These are phyloP conservation scores for Adelges cooleyi DNA, from an alignment of 1,140 invertebrate genomes.

Conservation along the genomic window DNA sequence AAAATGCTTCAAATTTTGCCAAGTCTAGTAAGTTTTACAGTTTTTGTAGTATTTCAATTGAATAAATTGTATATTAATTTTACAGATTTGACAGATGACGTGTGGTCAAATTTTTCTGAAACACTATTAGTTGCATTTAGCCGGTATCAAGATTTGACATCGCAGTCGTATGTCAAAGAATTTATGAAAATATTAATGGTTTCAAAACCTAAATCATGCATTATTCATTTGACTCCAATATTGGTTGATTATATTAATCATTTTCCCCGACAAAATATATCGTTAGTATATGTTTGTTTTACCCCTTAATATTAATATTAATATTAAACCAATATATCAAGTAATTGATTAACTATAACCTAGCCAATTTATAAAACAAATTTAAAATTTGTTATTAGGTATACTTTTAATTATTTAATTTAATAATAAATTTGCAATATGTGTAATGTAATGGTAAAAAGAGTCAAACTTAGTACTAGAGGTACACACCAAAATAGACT, in stretches of 20 bases:
- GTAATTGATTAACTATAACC: too few species aligned
- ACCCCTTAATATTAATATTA: neutral
- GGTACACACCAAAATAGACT: too few species aligned
- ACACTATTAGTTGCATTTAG: neutral
- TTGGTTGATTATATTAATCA: neutral
- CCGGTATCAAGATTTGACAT: conserved; percentile 13
- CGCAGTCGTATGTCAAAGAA: conserved; percentile 19
- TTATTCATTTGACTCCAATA: conserved; percentile 11
- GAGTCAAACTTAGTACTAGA: too few species aligned
- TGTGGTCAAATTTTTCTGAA: neutral
- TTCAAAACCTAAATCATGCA: neutral
- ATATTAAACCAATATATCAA: neutral
- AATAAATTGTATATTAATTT: neutral
- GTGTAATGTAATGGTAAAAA: too few species aligned
- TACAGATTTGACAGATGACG: conserved; percentile 11
- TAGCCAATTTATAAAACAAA: too few species aligned
- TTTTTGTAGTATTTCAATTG: neutral
- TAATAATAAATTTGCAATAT: too few species aligned
- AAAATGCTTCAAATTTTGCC: conserved; percentile 6
- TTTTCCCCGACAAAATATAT: conserved; percentile 11
- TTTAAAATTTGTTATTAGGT: too few species aligned
- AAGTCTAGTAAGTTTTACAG: conserved; percentile 9
- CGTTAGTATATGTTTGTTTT: neutral
- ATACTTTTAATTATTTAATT: too few species aligned
- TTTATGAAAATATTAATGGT: neutral